Evolutionary conservation across 2,888 invertebrate species (phyloP), one percentile per base, ranked within the genome.

Genomic region (Coenonympha glycerion): DNA sequence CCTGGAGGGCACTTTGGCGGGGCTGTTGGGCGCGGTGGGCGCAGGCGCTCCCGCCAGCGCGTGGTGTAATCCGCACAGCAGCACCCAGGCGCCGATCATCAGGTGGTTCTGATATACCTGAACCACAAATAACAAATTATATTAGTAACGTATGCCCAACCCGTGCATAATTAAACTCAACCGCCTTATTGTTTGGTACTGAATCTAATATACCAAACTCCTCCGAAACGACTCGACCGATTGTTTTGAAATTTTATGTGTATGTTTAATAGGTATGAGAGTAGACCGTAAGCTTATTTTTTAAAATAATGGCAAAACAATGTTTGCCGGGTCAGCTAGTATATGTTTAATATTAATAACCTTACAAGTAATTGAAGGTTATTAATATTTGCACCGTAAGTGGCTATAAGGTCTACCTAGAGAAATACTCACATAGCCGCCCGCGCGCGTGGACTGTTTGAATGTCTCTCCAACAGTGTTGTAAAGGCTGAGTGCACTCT

Each of bases 91-190:
- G 6, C 95, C 96, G 61, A 96, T 92, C 81, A 96, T 90, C 54
- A 96, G 88, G 74, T 96, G 93, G 81, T 97, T 97, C 82, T 97
- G 96, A 65, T 95, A 92, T 39, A 95, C 90, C 92, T 95, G 76
- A 1, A 39, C 15, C 45, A 1, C 8, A 18, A 37, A 21, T 9
- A 19, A 41, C n/a, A 31, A 15, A 31, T 2, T 15, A 15, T 8
- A 13, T 30, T 30, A n/a, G n/a, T 11, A 28, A 3, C 9, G 26
- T 9, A n/a, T 8, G 26, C 26, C 21, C n/a, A n/a, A n/a, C n/a
- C n/a, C n/a, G n/a, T n/a, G n/a, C n/a, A n/a, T n/a, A n/a, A n/a
- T n/a, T n/a, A n/a, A n/a, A n/a, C n/a, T n/a, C n/a, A n/a, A n/a
- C n/a, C n/a, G n/a, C n/a, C n/a, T n/a, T n/a, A n/a, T n/a, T n/a